Evolutionary conservation across 2,113 vertebrate genomes (phyloP), one percentile per base, ranked within the genome.

Genomic region (Peromyscus leucopus): DNA sequence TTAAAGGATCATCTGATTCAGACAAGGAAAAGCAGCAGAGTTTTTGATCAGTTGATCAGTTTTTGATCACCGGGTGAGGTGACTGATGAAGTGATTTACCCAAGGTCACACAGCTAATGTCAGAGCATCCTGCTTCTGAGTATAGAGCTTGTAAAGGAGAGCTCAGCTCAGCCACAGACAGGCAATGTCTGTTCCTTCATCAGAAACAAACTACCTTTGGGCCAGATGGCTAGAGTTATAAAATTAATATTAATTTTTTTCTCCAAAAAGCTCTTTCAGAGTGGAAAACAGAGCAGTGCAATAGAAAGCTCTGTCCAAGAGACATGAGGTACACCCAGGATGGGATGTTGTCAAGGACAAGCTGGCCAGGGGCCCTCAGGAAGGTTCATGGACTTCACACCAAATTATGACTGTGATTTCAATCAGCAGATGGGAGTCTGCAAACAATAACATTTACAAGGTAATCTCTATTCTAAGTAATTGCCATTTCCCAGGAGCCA

Each of bases 151-250:
- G 86, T 89, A 69, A 48, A 89, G 76, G 33, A 89, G 59, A 96
- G 67, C 16, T 94, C 72, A 55, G 0, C 51, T 94, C 78, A 69
- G 28, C 87, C 84, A 69, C 90, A 94, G 87, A 97, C 95, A 63
- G 71, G 65, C 87, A 80, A 95, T 93, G 48, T 15, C 65, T 74
- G 63, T 86, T 93, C 69, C 79, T 88, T 87, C 92, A 28, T 93
- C 85, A 84, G 93, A 97, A 95, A 72, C 85, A 96, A 92, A 89
- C 96, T 89, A 96, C 76, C 91, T 96, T 91, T 93, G 61, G 92
- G 85, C 88, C 97, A 98, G 97, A 96, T 96, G 96, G 97, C 92
- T 88, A 46, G 76, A 89, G 90, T 95, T 95, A 89, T 90, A 93
- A 96, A 97, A 97, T 95, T 95, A 97, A 86, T 97, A 96, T 96